phyloP scores from a whole-genome alignment of 2,888 invertebrate species.

The Agelastica alni region DNA sequence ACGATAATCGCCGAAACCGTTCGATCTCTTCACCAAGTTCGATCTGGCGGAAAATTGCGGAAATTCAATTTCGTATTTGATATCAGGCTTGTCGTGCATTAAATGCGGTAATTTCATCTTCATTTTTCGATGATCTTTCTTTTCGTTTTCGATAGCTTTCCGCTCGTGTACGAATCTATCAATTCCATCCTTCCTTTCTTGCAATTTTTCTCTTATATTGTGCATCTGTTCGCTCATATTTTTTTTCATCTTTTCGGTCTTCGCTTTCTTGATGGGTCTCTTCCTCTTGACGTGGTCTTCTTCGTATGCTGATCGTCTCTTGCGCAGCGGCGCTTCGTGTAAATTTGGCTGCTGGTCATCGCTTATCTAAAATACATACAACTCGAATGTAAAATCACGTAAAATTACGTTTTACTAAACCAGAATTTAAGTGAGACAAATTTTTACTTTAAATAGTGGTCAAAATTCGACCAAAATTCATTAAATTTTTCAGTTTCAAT shows the following conservation, averaged over 20 bases:
- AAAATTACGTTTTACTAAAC: no score
- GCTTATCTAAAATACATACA: no score
- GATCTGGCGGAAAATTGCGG: neutral
- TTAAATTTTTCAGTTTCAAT: no score
- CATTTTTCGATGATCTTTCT: slow-evolving; percentile 4
- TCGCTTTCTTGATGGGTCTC: neutral
- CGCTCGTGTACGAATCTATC: slow-evolving; percentile 14
- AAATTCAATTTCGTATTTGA: neutral
- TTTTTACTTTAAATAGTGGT: no score
- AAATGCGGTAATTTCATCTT: neutral
- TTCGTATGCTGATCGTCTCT: neutral
- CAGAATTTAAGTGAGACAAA: no score
- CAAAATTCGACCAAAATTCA: no score
- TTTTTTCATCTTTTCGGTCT: slow-evolving; percentile 2
- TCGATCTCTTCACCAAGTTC: slow-evolving; percentile 25
- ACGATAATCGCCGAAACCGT: slow-evolving; percentile 35
- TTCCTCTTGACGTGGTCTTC: neutral
- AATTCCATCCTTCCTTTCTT: slow-evolving; percentile 16
- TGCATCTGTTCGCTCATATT: slow-evolving; percentile 11
- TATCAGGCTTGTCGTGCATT: neutral
- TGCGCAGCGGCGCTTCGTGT: neutral
- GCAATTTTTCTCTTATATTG: slow-evolving; percentile 4
- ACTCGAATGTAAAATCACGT: no score
- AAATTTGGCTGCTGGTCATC: no score
- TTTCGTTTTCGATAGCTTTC: slow-evolving; percentile 1